Base-by-base conservation (phyloP, 2,888 invertebrate genomes). In the Nymphalis polychloros region DNA sequence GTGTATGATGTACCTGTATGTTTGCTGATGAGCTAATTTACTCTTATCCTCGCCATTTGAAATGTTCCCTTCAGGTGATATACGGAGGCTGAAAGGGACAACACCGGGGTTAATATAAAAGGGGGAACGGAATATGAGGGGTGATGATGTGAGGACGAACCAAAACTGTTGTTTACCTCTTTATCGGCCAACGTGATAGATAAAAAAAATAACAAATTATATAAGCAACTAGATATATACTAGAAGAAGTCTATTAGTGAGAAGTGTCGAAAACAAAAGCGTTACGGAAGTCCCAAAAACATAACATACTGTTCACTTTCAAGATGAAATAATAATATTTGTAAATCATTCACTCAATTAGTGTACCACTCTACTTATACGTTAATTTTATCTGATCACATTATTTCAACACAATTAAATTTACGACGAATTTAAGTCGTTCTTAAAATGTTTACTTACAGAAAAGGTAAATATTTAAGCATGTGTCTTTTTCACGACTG, bases 21-120 rank as follows among this genome's bases (percentile, higher is more conserved):
- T 96, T 92, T 96, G 96, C 84, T 95, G 95, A 90, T 95, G 85
- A 93, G 92, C 82, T 94, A 94, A 88, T 94, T 94, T 90, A 94
- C 91, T 91, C 89, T 95, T 95, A 85, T 95, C 95, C 78, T 94
- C 94, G 83, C 93, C 93, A 88, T 94, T 94, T 73, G 94, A 93
- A 83, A 95, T 93, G 84, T 92, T 89, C 85, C 92, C 93, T 82
- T 93, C 89, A 83, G 90, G 93, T 88, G 94, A 94, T 84, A 93
- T 92, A 88, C 93, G 93, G 84, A 93, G 90, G 91, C 94, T 94
- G 90, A 93, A 93, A 93, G 93, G 91, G 92, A 90, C 90, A 91
- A 92, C 86, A 90, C 90, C 86, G 78, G 92, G 89, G 87, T 90
- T 89, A 90, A 88, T 86, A 84, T 79, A 83, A 83, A 80, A 81